Conservation (phyloP, 2,888 invertebrate species). For the Amiota communis region DNA sequence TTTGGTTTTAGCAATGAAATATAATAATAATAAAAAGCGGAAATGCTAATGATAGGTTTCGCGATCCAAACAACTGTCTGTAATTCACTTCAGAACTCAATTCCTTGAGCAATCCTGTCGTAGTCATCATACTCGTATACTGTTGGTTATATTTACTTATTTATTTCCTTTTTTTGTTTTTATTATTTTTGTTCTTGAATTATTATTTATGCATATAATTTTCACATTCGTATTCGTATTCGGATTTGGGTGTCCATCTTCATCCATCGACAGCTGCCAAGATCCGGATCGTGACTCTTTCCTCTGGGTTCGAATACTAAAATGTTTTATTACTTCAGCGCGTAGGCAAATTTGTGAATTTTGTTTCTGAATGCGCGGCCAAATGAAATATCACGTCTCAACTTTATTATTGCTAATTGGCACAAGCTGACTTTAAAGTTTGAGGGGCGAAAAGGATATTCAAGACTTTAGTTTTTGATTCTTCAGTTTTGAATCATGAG, state of each 20-base stretch:
- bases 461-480: background rate
- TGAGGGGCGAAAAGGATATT: background rate
- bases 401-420: conserved; percentile 69
- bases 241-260: background rate
- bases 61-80: conserved; percentile 19
- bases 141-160: conserved; percentile 47
- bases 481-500: conserved; percentile 18
- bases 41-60: conserved; percentile 73
- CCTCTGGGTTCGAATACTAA: conserved; percentile 25
- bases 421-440: conserved; percentile 31
- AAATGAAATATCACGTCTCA: conserved; percentile 69
- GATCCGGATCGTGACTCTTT: conserved; percentile 50
- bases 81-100: conserved; percentile 18
- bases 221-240: conserved; percentile 39
- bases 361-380: conserved; percentile 22
- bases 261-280: conserved; percentile 57
- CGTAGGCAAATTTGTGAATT: conserved; percentile 62
- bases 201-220: conserved; percentile 71
- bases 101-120: conserved; percentile 44
- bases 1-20: conserved; percentile 37
- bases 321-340: conserved; percentile 19
- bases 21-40: conserved; percentile 73
- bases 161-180: conserved; percentile 25
- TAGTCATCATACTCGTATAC: conserved; percentile 21
- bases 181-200: conserved; percentile 48